Evolutionary conservation across 2,113 vertebrate species (phyloP), one percentile per base, ranked within the genome.

Genomic region (Pluvialis apricaria): DNA sequence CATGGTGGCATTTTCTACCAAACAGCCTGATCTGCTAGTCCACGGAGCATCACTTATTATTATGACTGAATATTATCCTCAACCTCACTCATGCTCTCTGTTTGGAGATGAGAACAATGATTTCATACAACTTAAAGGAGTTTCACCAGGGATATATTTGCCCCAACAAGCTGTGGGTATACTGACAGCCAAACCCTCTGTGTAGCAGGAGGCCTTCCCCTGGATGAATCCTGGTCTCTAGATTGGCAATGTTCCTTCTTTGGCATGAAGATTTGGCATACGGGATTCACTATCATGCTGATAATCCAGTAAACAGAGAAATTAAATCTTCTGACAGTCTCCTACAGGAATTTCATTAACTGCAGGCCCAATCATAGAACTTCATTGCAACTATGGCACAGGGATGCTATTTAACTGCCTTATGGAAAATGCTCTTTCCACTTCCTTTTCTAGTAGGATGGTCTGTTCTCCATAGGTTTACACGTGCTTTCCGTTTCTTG

Each of bases 241-340:
- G 55, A 57, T 62, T 90, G 79, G 72, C 92, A 94, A 42, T 85
- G 90, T 92, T 91, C 66, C 60, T 90, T 81, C 82, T 91, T 94
- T 90, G 80, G 93, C 86, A 88, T 38, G 47, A 97, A 92, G 4
- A 85, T 9, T 44, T 91, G 76, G 76, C 90, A 87, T 86, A 68
- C 4, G 5, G 51, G 66, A 90, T 88, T 88, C 34, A 14, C 76
- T 73, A 52, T 77, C 18, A 3, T 7, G 19, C 77, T 96, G 92
- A 75, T 92, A 92, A 95, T 88, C 92, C 91, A 80, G 90, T 91
- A 97, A 96, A 90, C 65, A 96, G n/a, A 1, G 3, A 89, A 96
- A 97, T 97, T 92, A 96, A 97, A 88, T 94, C 69, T 92, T 96
- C 77, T 92, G 86, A 77, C 79, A 68, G 69, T 68, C 32, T 97